Conservation (phyloP, 35 echinoderm and acorn worm genomes). For the Stichopus chloronotus region DNA sequence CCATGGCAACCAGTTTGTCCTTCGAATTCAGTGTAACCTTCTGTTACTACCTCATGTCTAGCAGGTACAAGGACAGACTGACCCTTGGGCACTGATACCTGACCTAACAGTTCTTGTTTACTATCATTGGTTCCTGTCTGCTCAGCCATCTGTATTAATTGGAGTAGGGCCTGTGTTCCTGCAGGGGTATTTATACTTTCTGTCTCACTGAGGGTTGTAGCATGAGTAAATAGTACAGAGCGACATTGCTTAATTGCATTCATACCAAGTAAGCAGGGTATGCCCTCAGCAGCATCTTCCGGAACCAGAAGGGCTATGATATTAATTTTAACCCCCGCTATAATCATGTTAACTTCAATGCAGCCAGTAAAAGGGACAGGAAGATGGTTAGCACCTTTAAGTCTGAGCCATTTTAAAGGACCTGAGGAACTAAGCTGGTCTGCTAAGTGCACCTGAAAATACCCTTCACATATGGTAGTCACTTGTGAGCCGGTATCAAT, state of each 20-base stretch:
- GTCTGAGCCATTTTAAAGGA: not conserved
- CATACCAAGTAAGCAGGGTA: conserved; percentile 37
- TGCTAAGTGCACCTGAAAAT: not conserved
- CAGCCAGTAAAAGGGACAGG: not conserved
- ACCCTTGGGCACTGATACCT: not conserved
- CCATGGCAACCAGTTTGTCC: conserved; percentile 2
- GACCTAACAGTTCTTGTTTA: not conserved
- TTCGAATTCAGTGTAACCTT: not conserved
- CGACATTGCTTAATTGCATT: conserved; percentile 25
- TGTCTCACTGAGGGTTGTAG: too few species aligned
- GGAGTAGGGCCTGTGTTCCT: not conserved
- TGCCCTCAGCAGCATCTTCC: not conserved
- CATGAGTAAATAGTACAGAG: not conserved
- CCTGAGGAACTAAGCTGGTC: not conserved
- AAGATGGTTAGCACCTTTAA: conserved; percentile 18
- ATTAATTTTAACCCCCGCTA: not conserved
- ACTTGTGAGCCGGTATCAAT: conserved; percentile 46
- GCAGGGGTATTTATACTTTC: not conserved
- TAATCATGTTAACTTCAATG: not conserved
- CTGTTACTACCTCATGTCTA: conserved; percentile 12
- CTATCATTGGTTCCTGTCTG: not conserved
- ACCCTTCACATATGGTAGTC: conserved; percentile 3
- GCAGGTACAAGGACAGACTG: not conserved
- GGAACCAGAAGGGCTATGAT: conserved; percentile 23
- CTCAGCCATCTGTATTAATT: not conserved